Evolutionary conservation across 2,797 vertebrate genomes (phyloP).

Genomic region (Hephaestus fuliginosus): DNA sequence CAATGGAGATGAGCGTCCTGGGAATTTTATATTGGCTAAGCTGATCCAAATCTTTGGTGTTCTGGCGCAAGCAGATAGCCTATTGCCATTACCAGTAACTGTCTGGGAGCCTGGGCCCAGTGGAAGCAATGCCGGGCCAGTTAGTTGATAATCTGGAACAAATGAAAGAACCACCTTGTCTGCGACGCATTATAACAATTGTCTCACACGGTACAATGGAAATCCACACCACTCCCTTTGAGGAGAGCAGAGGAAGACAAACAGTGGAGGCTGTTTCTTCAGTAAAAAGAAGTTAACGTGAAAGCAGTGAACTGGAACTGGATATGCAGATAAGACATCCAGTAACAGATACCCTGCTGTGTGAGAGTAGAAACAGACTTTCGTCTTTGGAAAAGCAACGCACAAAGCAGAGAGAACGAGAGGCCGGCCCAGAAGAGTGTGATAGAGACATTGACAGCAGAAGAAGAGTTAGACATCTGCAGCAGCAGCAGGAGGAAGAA

Average conservation of each 20-base stretch:
- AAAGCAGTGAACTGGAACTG: slow-evolving; percentile 53
- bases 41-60: slow-evolving; percentile 65
- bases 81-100: slow-evolving; percentile 48
- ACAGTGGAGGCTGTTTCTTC: slow-evolving; percentile 41
- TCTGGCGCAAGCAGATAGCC: slow-evolving; percentile 54
- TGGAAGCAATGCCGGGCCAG: slow-evolving; percentile 12
- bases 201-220: slow-evolving; percentile 58
- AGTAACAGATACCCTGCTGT: slow-evolving; percentile 51
- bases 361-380: slow-evolving; percentile 73
- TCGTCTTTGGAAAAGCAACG: slow-evolving; percentile 47
- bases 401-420: slow-evolving; percentile 37
- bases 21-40: slow-evolving; percentile 62
- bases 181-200: slow-evolving; percentile 46
- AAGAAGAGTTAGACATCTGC: slow-evolving; percentile 56
- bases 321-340: slow-evolving; percentile 62
- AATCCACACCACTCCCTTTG: slow-evolving; percentile 61
- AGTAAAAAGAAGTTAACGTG: slow-evolving; percentile 37
- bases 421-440: slow-evolving; percentile 24
- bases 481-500: slow-evolving; percentile 42
- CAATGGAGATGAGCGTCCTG: slow-evolving; percentile 67
- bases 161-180: slow-evolving; percentile 56
- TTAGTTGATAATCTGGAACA: slow-evolving; percentile 60
- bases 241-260: slow-evolving; percentile 36
- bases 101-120: slow-evolving; percentile 31
- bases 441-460: slow-evolving; percentile 64